Base-by-base conservation (phyloP, 2,113 vertebrate genomes). In the Oncorhynchus gorbuscha region DNA sequence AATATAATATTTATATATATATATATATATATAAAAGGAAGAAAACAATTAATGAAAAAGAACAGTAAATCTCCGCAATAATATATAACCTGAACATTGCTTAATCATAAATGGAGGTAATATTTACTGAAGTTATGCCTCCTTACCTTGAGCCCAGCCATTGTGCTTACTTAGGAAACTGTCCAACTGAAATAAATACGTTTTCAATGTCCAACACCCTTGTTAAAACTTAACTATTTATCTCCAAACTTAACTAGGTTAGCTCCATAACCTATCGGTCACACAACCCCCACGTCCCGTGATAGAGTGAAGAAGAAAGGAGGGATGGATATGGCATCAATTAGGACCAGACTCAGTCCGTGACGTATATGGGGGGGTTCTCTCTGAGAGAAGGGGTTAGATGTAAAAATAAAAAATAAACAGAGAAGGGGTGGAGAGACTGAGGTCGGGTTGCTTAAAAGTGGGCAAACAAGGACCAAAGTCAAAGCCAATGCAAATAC, bases 61-160 rank as follows among this genome's bases (percentile, higher is more conserved):
- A 45, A 45, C 9, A 45, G 39, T 45, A 9, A 11, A 12, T 45
- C 39, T 9, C 9, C 39, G 9, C 8, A 45, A 45, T 45, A 12
- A 45, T 45, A 11, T 45, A 45, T 45, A 45, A 45, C 39, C 39
- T 45, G 39, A 45, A 45, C 9, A 45, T 45, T 45, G 39, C 39
- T 11, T 45, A 1, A 45, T 55, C 51, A 18, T 18, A 5, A 55
- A 55, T 18, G 12, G 12, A 55, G 51, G 51, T 55, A 5, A 55
- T 18, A 55, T 45, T 69, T 18, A 39, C 51, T 72, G 61, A 48
- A 18, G 22, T n/a, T 72, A 77, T 2, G 35, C 55, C 13, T 67
- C 61, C 94, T 94, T 95, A 99, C 97, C 96, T 97, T 95, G 32
- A 98, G 83, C 78, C 89, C 92, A 0, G 90, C 81, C 96, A 96